A percentile compares a stretch with the other conserved stretches of the same genome.
Conservation (phyloP, 2,797 vertebrate species). For the Tarsius wallacei region DNA sequence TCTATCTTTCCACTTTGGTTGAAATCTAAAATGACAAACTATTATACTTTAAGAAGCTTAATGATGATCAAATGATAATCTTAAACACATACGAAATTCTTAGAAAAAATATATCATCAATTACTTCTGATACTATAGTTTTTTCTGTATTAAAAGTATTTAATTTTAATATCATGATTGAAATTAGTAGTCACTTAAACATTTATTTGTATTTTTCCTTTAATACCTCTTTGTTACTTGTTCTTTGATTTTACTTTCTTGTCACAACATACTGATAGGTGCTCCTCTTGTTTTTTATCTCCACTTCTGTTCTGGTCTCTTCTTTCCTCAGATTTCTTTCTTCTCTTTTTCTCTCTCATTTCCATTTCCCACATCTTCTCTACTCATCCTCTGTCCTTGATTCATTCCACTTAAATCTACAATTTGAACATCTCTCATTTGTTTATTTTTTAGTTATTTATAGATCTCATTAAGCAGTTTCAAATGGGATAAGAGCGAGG, state of each 20-base stretch:
- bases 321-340: neutral
- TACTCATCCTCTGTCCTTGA: neutral
- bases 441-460: neutral
- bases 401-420: neutral
- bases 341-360: neutral
- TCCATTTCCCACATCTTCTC: neutral
- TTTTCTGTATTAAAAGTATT: neutral
- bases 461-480: neutral
- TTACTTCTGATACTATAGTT: neutral
- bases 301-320: accelerated
- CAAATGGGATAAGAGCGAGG: neutral
- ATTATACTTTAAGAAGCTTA: neutral
- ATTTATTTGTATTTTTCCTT: neutral
- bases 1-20: neutral
- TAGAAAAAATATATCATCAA: neutral
- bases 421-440: neutral
- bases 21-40: neutral
- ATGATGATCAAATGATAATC: neutral
- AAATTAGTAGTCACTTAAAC: neutral
- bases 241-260: neutral
- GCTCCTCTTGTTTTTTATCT: neutral
- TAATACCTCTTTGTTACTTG: neutral
- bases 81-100: neutral
- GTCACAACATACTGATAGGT: too few relatives aligned
- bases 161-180: neutral